Evolutionary conservation across 2,797 vertebrate genomes (phyloP), one percentile per base, ranked within the genome.

Genomic region (Denticeps clupeoides): DNA sequence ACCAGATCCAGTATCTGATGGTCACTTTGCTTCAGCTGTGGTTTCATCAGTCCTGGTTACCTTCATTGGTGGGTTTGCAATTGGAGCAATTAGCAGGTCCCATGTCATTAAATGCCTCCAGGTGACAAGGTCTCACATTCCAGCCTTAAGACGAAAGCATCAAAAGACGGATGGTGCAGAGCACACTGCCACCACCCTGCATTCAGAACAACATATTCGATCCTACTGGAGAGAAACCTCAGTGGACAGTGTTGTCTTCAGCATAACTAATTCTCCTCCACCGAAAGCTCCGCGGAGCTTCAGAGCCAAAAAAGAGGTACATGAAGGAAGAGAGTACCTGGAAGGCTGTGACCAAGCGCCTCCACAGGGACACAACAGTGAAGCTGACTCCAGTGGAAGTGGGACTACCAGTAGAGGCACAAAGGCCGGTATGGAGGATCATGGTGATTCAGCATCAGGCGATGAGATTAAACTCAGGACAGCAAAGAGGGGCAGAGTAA

Each of bases 51-150:
- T 83, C 23, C 23, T 82, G 28, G 35, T 85, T 41, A 80, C 81
- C 1, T 84, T 85, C 28, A 48, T 74, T 44, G 21, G 68, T 15
- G 84, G 79, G 15, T 83, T 86, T 67, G 68, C 62, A 0, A 56
- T 68, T 0, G 84, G 84, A 41, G 79, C 81, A 19, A 47, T 81
- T 41, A 67, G 45, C 51, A 68, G 77, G 48, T 49, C 63, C 2
- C 64, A 43, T 0, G 60, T 84, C 12, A 67, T 77, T 41, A 74
- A 67, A 67, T 81, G 59, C 32, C 32, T 67, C 8, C 29, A 32
- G 31, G 52, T 26, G 19, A 38, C 41, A n/a, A 47, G 12, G 16
- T 21, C n/a, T 27, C 38, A 1, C 6, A 18, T 57, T 1, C n/a
- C 25, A 16, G 10, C 8, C 10, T 55, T 29, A 29, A 25, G 32